These are phyloP conservation scores for Geopemphigus sp. DNA, from an alignment of 1,140 invertebrate genomes.

Conservation along the genomic window DNA sequence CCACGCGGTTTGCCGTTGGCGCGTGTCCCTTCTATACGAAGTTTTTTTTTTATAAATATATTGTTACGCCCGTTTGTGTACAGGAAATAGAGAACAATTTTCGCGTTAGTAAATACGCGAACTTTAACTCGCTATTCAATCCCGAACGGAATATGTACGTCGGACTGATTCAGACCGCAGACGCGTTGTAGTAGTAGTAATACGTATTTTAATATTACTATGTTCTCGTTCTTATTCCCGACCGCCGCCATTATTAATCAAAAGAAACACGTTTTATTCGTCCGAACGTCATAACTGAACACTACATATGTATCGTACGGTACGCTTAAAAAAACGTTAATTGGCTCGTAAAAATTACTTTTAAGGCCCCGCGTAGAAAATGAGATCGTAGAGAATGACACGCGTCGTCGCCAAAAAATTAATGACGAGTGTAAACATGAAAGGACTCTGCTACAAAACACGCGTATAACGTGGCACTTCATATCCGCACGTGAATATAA, in stretches of 20 bases:
- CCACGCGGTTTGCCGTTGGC: neutral
- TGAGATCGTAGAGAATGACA: constrained; percentile 21
- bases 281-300: too few relatives aligned
- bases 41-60: too few relatives aligned
- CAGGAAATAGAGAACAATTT: neutral
- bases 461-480: neutral
- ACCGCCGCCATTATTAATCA: too few relatives aligned
- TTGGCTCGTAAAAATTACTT: constrained; percentile 36
- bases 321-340: constrained; percentile 1
- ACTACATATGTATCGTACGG: too few relatives aligned
- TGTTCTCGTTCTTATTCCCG: too few relatives aligned
- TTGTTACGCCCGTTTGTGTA: neutral
- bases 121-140: neutral
- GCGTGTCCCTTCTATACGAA: neutral
- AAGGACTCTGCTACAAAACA: constrained; percentile 9
- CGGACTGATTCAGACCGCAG: too few relatives aligned
- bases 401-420: constrained; percentile 35
- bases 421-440: constrained; percentile 34
- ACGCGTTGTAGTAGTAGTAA: too few relatives aligned
- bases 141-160: too few relatives aligned
- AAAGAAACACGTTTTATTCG: too few relatives aligned
- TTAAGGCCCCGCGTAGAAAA: constrained; percentile 25
- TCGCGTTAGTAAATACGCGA: neutral
- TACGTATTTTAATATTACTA: too few relatives aligned
- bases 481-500: neutral